Evolutionary conservation across 92 coral and sea anemone genomes (phyloP).

Genomic region (Umimayanthus kanabou): DNA sequence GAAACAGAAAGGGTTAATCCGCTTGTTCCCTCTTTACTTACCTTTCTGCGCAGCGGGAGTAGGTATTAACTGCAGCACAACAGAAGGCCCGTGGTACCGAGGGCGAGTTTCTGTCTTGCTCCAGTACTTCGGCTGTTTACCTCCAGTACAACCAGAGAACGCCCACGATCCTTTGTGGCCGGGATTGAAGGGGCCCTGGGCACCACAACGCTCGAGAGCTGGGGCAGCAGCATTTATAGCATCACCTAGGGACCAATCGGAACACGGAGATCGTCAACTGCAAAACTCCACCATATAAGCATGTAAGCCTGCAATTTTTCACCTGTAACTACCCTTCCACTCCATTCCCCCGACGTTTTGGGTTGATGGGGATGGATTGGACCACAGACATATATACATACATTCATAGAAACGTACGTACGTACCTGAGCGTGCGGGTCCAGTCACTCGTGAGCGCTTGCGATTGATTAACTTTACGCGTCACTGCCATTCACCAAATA

Average conservation of each 20-base stretch:
- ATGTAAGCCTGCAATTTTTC: too few species aligned
- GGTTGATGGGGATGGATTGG: too few species aligned
- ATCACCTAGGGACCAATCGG: slow-evolving; percentile 55
- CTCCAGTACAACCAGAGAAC: slow-evolving; percentile 92
- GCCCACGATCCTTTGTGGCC: slow-evolving; percentile 86
- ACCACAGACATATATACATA: too few species aligned
- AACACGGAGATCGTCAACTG: background rate
- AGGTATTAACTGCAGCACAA: slow-evolving; percentile 85
- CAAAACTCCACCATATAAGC: too few species aligned
- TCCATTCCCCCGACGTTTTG: too few species aligned
- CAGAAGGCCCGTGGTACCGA: slow-evolving; percentile 89
- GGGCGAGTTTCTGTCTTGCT: slow-evolving; percentile 86
- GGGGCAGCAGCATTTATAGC: slow-evolving; percentile 75
- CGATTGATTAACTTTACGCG: too few species aligned
- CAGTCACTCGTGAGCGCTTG: too few species aligned
- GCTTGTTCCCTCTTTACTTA: slow-evolving; percentile 7
- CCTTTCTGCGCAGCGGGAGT: slow-evolving; percentile 98
- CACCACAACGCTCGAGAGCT: slow-evolving; percentile 84
- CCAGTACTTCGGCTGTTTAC: slow-evolving; percentile 72
- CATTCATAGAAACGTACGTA: too few species aligned
- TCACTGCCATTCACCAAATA: too few species aligned
- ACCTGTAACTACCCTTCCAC: too few species aligned
- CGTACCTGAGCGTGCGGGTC: too few species aligned
- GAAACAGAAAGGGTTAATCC: too few species aligned
- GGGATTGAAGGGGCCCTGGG: slow-evolving; percentile 79